Evolutionary conservation across 23 tunicate species (phyloP).

Genomic region (Trididemnum clinides): DNA sequence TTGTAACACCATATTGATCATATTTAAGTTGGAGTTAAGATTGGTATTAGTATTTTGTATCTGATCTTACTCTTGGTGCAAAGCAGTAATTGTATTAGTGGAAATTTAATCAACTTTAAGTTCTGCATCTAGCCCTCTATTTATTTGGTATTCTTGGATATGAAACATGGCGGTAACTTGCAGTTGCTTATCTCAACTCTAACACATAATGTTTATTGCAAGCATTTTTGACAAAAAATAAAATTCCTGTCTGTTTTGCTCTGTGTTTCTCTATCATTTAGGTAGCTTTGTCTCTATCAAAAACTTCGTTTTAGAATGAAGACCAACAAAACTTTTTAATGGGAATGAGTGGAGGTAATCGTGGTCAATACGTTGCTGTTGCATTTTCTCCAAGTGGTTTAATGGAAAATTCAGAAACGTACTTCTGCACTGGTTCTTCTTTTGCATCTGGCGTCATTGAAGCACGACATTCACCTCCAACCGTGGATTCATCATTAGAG

Average conservation of each 20-base stretch:
- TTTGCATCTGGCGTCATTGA: slow-evolving; percentile 37
- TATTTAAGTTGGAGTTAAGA: too few species aligned
- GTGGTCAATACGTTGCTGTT: slow-evolving; percentile 42
- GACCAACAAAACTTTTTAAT: background rate
- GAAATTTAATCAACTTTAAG: too few species aligned
- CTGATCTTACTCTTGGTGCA: too few species aligned
- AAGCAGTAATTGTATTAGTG: too few species aligned
- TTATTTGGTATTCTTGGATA: too few species aligned
- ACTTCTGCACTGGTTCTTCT: slow-evolving; percentile 49
- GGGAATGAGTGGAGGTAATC: slow-evolving; percentile 19
- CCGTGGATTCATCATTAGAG: background rate
- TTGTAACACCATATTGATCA: too few species aligned
- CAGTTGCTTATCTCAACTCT: background rate
- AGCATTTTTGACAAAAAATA: background rate
- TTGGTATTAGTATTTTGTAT: too few species aligned
- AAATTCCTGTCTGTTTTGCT: too few species aligned
- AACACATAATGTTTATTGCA: background rate
- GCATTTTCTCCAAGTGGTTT: slow-evolving; percentile 4
- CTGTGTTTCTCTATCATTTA: too few species aligned
- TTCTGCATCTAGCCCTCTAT: too few species aligned
- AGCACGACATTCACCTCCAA: background rate
- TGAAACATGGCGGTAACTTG: too few species aligned
- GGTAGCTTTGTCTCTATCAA: background rate
- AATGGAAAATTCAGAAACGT: slow-evolving; percentile 60
- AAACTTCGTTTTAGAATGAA: background rate